Evolutionary conservation across 1,140 invertebrate genomes (phyloP).

Genomic region (Neomicropteryx cornuta): DNA sequence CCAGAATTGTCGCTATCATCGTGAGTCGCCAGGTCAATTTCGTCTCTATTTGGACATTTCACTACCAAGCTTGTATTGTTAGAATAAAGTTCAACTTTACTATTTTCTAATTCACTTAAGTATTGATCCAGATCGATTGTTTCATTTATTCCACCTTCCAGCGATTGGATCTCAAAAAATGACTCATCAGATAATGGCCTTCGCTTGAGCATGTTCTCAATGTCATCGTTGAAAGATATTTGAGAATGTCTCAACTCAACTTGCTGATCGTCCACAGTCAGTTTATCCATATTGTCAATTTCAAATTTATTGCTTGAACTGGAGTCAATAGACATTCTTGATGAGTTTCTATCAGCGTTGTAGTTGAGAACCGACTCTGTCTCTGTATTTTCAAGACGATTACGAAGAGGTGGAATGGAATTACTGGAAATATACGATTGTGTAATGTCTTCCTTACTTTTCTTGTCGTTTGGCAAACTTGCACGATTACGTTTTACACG

Average conservation of each 20-base stretch:
- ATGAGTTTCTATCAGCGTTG: constrained; percentile 35
- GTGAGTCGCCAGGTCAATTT: too few relatives aligned
- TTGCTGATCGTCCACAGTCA: constrained; percentile 19
- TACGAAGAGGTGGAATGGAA: constrained; percentile 26
- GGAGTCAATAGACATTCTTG: constrained; percentile 35
- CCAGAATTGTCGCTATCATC: constrained; percentile 9
- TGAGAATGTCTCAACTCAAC: constrained; percentile 40
- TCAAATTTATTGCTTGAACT: constrained; percentile 39
- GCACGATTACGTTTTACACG: constrained; percentile 35
- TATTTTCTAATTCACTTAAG: constrained; percentile 47
- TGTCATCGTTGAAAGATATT: constrained; percentile 31
- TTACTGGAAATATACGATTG: constrained; percentile 22
- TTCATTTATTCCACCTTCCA: constrained; percentile 46
- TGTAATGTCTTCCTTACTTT: constrained; percentile 20
- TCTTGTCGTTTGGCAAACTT: constrained; percentile 27
- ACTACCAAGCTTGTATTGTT: too few relatives aligned
- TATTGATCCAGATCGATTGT: constrained; percentile 51
- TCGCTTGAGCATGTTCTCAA: constrained; percentile 54
- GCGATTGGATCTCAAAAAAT: constrained; percentile 49
- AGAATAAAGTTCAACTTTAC: too few relatives aligned
- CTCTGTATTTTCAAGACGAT: constrained; percentile 27
- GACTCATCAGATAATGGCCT: constrained; percentile 59
- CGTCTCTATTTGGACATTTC: too few relatives aligned
- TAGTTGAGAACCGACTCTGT: constrained; percentile 35
- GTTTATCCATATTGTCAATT: too few relatives aligned